Base-by-base conservation (phyloP, 2,888 invertebrate genomes). In the Zeuzera pyrina region DNA sequence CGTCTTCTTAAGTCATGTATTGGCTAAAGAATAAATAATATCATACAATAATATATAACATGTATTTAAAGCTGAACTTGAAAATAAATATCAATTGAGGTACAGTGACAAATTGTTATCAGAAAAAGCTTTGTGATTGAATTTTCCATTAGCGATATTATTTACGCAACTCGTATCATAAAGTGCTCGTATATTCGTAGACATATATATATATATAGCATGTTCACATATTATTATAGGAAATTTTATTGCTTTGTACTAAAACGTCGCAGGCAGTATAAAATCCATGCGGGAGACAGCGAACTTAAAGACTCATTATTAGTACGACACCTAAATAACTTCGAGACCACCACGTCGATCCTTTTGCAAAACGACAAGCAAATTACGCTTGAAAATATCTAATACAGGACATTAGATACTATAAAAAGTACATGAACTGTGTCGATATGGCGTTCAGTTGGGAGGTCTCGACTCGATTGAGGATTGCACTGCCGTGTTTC, bases 331-430 rank as follows among this genome's bases (percentile, higher is more conserved):
- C 49, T 35, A 52, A 55, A 57, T 46, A 47, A 43, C 43, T 33
- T 36, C 38, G 43, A 43, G 76, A 74, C 77, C 78, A 76, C 76
- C 78, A 50, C 72, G 64, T 52, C 45, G 76, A 44, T 42, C 36
- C 44, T 16, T 24, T 49, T 47, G 48, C 45, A 39, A 37, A 23
- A 29, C 31, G 27, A 30, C 28, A 24, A 37, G 28, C 38, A 36
- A 39, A 46, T 43, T 42, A 44, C 45, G 45, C 45, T 45, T 43
- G 43, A 39, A 34, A 39, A 43, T 34, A 42, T 49, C 44, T 45
- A 50, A 49, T 43, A 38, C 41, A 46, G 31, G 53, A 62, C 45
- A 57, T 63, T 52, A 63, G 60, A 60, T 57, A 62, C 52, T 52
- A 49, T 53, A 61, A 61, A 60, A 62, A 57, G 46, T 47, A 52